phyloP scores from a whole-genome alignment of 2,113 vertebrate genomes.

The Saccopteryx bilineata region DNA sequence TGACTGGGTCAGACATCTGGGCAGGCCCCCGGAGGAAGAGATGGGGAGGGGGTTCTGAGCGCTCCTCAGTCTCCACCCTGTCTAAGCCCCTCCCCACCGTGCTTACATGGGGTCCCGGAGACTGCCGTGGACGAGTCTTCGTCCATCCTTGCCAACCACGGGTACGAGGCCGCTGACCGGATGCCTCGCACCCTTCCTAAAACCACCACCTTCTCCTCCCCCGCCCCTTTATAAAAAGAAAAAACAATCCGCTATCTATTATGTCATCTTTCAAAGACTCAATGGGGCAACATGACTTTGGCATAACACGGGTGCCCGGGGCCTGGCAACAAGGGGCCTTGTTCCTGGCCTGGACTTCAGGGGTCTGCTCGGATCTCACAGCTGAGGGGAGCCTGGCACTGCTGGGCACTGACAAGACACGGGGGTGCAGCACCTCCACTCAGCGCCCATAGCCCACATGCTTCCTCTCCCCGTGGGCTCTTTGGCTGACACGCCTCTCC shows the following conservation, averaged over 20 bases:
- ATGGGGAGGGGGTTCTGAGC: not conserved
- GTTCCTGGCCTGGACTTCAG: not conserved
- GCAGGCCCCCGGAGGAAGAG: not conserved
- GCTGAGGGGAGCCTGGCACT: not conserved
- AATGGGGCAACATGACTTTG: not conserved
- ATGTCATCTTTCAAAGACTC: not conserved
- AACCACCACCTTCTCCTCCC: not conserved
- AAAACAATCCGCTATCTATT: not conserved
- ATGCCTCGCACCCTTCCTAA: not conserved
- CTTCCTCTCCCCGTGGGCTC: not conserved
- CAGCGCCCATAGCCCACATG: not conserved
- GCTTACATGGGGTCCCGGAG: not conserved
- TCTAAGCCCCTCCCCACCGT: not conserved
- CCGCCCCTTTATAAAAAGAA: not conserved
- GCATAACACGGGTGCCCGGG: not conserved
- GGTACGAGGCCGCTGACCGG: not conserved
- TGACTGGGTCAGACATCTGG: not conserved
- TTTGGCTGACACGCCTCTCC: not conserved
- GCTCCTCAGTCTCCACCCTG: rapidly evolving
- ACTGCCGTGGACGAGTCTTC: not conserved
- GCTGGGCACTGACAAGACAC: not conserved
- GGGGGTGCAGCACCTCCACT: rapidly evolving
- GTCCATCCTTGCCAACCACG: not conserved
- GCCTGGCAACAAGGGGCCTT: not conserved
- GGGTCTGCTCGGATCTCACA: not conserved